These are phyloP conservation scores for Anisognathus igniventris DNA, from an alignment of 2,797 vertebrate genomes.

Conservation along the genomic window DNA sequence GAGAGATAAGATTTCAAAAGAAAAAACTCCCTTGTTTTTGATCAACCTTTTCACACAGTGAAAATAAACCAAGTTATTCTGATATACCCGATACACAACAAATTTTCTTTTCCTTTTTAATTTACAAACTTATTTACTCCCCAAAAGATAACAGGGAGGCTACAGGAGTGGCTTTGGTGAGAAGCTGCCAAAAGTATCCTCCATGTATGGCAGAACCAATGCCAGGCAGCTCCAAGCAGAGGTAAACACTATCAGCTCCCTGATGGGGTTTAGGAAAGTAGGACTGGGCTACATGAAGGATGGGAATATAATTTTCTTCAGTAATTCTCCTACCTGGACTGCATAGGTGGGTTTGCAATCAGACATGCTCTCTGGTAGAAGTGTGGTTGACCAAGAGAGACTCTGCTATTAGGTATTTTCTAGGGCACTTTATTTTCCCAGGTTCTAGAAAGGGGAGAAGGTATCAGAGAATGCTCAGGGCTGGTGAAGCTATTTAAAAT, in stretches of 20 bases:
- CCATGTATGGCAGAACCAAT: not conserved
- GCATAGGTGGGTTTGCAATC: not conserved
- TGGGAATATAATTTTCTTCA: not conserved
- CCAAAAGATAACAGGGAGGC: not conserved
- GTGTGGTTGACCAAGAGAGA: not conserved
- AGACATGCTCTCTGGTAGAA: not conserved
- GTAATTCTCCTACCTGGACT: not conserved
- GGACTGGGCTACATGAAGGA: not conserved
- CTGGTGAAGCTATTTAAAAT: not conserved
- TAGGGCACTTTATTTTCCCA: not conserved
- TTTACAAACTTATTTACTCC: not conserved
- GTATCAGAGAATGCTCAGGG: not conserved
- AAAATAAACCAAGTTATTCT: not conserved
- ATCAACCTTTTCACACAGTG: not conserved
- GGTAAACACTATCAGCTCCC: not conserved
- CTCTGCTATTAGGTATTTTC: not conserved
- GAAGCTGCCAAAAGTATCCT: not conserved
- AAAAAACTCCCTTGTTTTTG: not conserved
- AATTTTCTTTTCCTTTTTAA: not conserved
- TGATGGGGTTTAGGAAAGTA: not conserved
- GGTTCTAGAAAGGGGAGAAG: not conserved
- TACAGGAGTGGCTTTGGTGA: not conserved
- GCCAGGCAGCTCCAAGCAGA: not conserved
- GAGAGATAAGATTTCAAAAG: slow-evolving; percentile 26
- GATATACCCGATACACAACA: not conserved